Evolutionary conservation across 2,797 vertebrate species (phyloP), one percentile per base, ranked within the genome.

Genomic region (Eulemur coronatus): DNA sequence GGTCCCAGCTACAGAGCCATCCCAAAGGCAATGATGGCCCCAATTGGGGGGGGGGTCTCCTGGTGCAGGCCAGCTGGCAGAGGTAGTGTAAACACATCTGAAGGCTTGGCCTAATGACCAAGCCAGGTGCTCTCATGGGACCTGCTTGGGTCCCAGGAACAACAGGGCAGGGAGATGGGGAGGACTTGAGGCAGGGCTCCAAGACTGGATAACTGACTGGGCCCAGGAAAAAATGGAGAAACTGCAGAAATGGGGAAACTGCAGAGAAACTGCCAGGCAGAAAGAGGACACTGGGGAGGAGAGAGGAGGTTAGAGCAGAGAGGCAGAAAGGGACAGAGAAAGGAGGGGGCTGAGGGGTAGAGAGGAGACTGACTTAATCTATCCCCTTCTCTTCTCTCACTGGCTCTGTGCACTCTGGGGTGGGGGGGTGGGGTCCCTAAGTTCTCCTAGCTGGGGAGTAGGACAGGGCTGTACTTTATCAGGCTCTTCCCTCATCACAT

Each of bases 81-180:
- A 92, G 96, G 91, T 35, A 95, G 95, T 73, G 43, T 89, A 80
- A 95, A 88, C 86, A 63, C 84, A 33, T 50, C 63, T 33, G 75
- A 69, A 73, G 70, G 78, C 41, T 41, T 28, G 2, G 55, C 55
- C 82, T 46, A 52, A 28, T 65, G 57, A 76, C 52, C 35, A 52
- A 3, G 6, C 52, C 35, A 35, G 75, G 84, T 93, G 73, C 57
- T 95, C 70, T 91, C 57, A 41, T 57, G 50, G 52, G 93, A 69
- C 67, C 7, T 73, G 70, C 50, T 87, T 1, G 12, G 24, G 35
- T 69, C 24, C 48, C n/a, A 41, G 41, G 41, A 41, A 41, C 41
- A 41, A 41, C 41, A 41, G 41, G 41, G 41, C 41, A 41, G 41
- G 41, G 41, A 41, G 41, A 0, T 41, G 41, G 41, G 41, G 41